These are phyloP conservation scores for Eilema griseolum DNA, from an alignment of 2,888 invertebrate species.

Conservation along the genomic window DNA sequence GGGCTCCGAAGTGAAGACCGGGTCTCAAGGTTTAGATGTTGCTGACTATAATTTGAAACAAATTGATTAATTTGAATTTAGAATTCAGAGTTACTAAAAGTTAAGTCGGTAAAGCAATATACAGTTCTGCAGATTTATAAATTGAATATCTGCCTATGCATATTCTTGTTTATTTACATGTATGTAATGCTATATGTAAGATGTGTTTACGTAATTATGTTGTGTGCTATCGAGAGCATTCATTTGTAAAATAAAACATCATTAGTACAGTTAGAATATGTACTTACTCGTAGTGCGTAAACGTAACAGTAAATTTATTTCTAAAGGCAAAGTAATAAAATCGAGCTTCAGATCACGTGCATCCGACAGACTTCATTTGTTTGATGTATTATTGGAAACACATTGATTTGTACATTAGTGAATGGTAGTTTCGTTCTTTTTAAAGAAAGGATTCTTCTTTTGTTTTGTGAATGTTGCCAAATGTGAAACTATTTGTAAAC, in stretches of 20 bases:
- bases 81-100: too few species aligned
- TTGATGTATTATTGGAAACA: conserved; percentile 12
- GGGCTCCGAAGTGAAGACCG: too few species aligned
- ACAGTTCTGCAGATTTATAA: too few species aligned
- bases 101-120: not conserved
- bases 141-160: too few species aligned
- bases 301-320: conserved; percentile 48
- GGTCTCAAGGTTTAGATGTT: too few species aligned
- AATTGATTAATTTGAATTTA: too few species aligned
- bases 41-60: too few species aligned
- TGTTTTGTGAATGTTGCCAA: not conserved
- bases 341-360: conserved; percentile 36
- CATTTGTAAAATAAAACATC: conserved; percentile 33
- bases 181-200: not conserved
- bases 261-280: conserved; percentile 20
- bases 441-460: not conserved
- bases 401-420: not conserved
- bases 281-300: not conserved
- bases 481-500: not conserved
- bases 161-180: not conserved
- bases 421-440: not conserved
- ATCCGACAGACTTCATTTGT: conserved; percentile 15
- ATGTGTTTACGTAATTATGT: not conserved
- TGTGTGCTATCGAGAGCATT: conserved; percentile 1
- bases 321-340: conserved; percentile 41